Evolutionary conservation across 23 tunicate genomes (phyloP).

Genomic region (Corella eumyota): DNA sequence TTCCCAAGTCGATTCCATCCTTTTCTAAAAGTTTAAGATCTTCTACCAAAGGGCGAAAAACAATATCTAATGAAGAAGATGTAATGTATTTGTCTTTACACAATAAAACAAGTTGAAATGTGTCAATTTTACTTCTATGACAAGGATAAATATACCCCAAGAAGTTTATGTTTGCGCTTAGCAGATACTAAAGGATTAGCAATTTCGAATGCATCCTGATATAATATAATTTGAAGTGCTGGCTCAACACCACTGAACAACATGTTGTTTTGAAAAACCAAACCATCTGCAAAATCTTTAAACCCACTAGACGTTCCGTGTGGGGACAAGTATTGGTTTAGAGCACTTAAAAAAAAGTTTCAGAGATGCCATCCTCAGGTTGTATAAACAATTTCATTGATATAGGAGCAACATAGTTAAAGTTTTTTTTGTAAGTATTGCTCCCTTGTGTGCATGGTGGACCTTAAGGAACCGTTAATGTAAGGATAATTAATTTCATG

Average conservation of each 20-base stretch:
- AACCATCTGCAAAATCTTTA: constrained; percentile 28
- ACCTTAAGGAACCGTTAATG: too few relatives aligned
- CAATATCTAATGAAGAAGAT: neutral
- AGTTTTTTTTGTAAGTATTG: too few relatives aligned
- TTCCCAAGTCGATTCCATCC: constrained; percentile 39
- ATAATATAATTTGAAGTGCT: constrained; percentile 23
- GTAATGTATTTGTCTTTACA: constrained; percentile 18
- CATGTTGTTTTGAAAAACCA: constrained; percentile 12
- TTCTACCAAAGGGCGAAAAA: constrained; percentile 17
- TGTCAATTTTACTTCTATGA: constrained; percentile 17
- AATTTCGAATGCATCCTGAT: constrained; percentile 29
- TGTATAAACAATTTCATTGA: too few relatives aligned
- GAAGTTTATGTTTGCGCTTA: constrained; percentile 25
- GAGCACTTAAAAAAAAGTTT: too few relatives aligned
- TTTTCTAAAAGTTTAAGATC: constrained; percentile 27
- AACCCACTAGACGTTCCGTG: neutral
- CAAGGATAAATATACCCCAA: constrained; percentile 24
- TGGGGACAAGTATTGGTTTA: constrained; percentile 25
- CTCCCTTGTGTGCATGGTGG: too few relatives aligned
- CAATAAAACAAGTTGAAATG: constrained; percentile 23
- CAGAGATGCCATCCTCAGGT: too few relatives aligned
- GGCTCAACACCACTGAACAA: neutral
- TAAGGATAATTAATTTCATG: too few relatives aligned
- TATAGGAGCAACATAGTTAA: too few relatives aligned
- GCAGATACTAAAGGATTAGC: too few relatives aligned